Evolutionary conservation across 2,113 vertebrate species (phyloP).

Genomic region (Microtus oregoni): DNA sequence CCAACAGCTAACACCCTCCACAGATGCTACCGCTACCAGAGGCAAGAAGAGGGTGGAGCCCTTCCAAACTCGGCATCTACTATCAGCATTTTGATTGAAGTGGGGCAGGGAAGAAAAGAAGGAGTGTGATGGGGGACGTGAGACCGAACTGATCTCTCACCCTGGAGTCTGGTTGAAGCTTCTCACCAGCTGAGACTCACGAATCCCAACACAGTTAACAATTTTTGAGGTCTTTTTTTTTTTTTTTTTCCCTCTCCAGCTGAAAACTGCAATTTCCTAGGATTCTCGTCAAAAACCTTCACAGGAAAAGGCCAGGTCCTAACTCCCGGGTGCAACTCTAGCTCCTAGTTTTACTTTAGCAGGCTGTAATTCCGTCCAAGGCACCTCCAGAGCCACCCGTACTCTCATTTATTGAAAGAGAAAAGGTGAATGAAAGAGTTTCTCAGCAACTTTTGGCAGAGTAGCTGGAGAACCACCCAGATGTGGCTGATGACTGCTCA

Average conservation of each 20-base stretch:
- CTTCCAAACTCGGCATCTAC: background rate
- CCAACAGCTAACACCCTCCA: background rate
- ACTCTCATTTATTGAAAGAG: background rate
- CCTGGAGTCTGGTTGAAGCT: background rate
- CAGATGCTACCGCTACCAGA: background rate
- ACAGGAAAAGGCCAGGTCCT: background rate
- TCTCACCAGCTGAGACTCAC: background rate
- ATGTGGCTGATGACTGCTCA: background rate
- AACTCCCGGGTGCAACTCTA: background rate
- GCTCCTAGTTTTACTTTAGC: background rate
- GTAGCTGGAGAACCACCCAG: background rate
- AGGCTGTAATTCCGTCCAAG: background rate
- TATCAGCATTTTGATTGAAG: conserved; percentile 2
- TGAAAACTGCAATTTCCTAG: background rate
- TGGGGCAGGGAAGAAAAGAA: background rate
- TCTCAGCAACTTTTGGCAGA: background rate
- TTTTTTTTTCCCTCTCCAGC: background rate
- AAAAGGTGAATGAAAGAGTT: background rate
- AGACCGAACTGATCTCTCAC: background rate
- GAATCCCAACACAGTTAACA: background rate
- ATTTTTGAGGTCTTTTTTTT: background rate
- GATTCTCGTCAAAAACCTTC: background rate
- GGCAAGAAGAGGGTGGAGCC: background rate
- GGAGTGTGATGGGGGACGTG: background rate
- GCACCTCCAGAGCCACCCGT: background rate